Evolutionary conservation across 1,140 invertebrate species (phyloP).

Genomic region (Teleopsis dalmanni): DNA sequence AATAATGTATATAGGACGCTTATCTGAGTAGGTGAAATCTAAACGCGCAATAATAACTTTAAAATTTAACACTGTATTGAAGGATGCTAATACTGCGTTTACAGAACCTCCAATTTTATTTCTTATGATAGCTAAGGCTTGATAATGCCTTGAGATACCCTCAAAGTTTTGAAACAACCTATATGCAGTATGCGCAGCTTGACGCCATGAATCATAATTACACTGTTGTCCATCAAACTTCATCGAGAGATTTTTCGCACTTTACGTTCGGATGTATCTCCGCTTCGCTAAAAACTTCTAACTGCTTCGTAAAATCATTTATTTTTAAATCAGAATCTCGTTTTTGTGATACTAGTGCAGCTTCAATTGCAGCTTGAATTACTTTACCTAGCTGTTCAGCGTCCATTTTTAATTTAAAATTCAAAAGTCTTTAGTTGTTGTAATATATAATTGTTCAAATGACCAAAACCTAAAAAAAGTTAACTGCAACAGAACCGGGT

Average conservation of each 20-base stretch:
- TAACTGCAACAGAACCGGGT: too few relatives aligned
- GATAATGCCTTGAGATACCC: constrained; percentile 16
- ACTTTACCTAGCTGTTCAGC: too few relatives aligned
- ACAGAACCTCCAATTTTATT: constrained; percentile 21
- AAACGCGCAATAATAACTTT: constrained; percentile 14
- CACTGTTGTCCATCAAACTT: constrained; percentile 17
- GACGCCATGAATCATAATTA: constrained; percentile 17
- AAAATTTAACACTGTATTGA: constrained; percentile 18
- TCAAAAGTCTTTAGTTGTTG: too few relatives aligned
- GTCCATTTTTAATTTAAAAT: too few relatives aligned
- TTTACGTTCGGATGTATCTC: too few relatives aligned
- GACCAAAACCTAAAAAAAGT: too few relatives aligned
- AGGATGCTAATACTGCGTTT: constrained; percentile 15
- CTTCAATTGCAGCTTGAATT: too few relatives aligned
- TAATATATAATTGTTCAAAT: too few relatives aligned
- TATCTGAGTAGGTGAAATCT: constrained; percentile 18
- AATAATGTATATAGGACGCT: constrained; percentile 14
- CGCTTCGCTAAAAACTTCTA: too few relatives aligned
- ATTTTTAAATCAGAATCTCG: too few relatives aligned
- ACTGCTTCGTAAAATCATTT: too few relatives aligned
- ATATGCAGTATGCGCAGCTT: constrained; percentile 18
- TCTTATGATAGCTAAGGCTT: constrained; percentile 16
- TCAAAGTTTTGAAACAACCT: constrained; percentile 17
- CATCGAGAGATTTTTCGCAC: constrained; percentile 14
- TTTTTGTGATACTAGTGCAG: too few relatives aligned